These are phyloP conservation scores for Rhodophaea formosa DNA, from an alignment of 2,888 invertebrate genomes.

Conservation along the genomic window DNA sequence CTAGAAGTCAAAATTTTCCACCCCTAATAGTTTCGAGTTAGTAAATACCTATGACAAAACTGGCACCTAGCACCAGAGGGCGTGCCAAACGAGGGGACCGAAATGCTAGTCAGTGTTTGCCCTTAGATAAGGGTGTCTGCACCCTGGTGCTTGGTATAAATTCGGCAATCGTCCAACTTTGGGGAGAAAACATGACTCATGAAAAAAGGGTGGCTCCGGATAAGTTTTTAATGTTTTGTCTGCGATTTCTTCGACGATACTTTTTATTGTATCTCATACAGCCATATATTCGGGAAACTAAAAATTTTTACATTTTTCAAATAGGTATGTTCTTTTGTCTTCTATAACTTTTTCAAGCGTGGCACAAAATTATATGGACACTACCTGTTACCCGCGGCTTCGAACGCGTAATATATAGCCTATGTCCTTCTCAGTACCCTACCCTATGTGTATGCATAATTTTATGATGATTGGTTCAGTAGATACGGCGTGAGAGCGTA, in stretches of 20 bases:
- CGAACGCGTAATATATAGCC: too few relatives aligned
- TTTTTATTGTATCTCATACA: not conserved
- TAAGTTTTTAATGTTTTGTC: conserved; percentile 3
- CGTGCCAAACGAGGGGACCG: conserved; percentile 11
- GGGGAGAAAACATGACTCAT: conserved; percentile 8
- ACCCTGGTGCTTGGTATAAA: not conserved
- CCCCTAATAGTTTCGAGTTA: not conserved
- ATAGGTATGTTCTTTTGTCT: too few relatives aligned
- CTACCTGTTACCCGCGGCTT: too few relatives aligned
- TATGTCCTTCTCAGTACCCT: too few relatives aligned
- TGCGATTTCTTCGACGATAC: not conserved
- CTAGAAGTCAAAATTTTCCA: too few relatives aligned
- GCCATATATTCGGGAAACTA: not conserved
- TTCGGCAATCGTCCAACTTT: conserved; percentile 11
- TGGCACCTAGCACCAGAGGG: conserved; percentile 11
- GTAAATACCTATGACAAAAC: not conserved
- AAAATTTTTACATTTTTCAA: too few relatives aligned
- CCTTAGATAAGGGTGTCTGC: conserved; percentile 15
- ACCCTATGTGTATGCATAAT: too few relatives aligned
- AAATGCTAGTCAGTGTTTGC: conserved; percentile 9
- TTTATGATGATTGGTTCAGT: too few relatives aligned
- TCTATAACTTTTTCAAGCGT: too few relatives aligned
- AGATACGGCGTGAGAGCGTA: too few relatives aligned
- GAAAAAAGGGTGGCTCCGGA: conserved; percentile 8
- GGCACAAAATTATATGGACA: too few relatives aligned